Evolutionary conservation across 2,113 vertebrate species (phyloP).

Genomic region (Eurystomus gularis): DNA sequence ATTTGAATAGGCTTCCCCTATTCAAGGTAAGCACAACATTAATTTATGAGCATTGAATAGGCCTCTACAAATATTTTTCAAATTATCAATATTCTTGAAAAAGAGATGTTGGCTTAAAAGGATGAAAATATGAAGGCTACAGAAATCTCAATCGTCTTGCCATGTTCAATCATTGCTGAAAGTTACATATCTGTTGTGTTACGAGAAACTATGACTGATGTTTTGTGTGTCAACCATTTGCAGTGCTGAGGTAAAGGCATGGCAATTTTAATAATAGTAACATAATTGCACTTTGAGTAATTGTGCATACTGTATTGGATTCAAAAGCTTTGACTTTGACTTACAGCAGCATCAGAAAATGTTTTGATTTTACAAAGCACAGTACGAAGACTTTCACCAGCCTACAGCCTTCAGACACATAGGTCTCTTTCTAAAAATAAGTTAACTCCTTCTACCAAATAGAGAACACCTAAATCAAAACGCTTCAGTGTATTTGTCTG

Average conservation of each 20-base stretch:
- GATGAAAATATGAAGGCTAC: neutral
- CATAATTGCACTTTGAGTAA: conserved; percentile 35
- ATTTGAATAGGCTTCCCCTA: neutral
- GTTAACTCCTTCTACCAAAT: conserved; percentile 30
- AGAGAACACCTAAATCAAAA: conserved; percentile 48
- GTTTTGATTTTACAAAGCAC: conserved; percentile 46
- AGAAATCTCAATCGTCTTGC: neutral
- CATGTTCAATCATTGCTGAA: neutral
- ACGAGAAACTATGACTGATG: neutral
- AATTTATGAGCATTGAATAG: neutral
- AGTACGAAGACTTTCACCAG: neutral
- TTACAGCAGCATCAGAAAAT: conserved; percentile 37
- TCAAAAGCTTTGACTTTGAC: conserved; percentile 47
- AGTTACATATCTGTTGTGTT: neutral
- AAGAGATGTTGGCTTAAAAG: neutral
- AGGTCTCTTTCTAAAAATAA: conserved; percentile 57
- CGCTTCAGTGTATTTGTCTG: conserved; percentile 34
- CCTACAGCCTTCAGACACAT: conserved; percentile 38
- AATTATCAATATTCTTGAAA: neutral
- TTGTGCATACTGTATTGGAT: conserved; percentile 4
- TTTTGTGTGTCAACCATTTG: neutral
- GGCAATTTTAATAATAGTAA: conserved; percentile 41
- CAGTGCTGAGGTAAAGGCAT: neutral
- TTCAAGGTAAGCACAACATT: neutral
- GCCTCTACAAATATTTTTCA: neutral